These are phyloP conservation scores for Baronia brevicornis DNA, from an alignment of 2,888 invertebrate species.

Conservation along the genomic window DNA sequence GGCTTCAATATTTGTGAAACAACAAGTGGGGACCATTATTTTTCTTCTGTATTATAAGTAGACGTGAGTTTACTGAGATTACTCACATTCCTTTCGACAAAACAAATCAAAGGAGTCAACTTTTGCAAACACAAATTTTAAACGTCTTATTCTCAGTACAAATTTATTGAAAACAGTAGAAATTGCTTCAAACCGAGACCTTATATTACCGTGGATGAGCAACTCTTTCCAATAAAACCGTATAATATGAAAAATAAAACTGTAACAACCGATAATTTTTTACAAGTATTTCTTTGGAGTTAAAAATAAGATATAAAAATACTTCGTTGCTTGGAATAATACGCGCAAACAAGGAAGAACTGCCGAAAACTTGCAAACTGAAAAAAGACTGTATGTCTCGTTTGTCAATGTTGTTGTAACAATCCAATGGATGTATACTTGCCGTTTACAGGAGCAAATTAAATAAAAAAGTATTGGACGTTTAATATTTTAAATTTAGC, in stretches of 20 bases:
- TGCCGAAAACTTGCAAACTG: constrained; percentile 6
- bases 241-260: constrained; percentile 4
- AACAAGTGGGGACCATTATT: constrained; percentile 17
- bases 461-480: constrained; percentile 11
- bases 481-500: too few species aligned
- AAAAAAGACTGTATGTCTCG: constrained; percentile 8
- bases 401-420: too few species aligned
- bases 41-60: too few species aligned
- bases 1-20: constrained; percentile 14
- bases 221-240: constrained; percentile 27
- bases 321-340: not conserved
- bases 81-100: too few species aligned
- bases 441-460: too few species aligned
- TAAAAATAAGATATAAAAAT: constrained; percentile 3
- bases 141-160: too few species aligned
- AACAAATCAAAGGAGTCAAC: too few species aligned
- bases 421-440: too few species aligned
- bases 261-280: constrained; percentile 10
- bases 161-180: too few species aligned
- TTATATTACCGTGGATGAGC: constrained; percentile 23
- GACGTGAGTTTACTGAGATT: too few species aligned
- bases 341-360: constrained; percentile 4
- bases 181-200: too few species aligned
- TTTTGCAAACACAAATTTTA: too few species aligned
- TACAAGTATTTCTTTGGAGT: constrained; percentile 6